Percentiles rank a stretch among this genome's conserved stretches.
phyloP scores from a whole-genome alignment of 2,113 vertebrate species.

The Antechinus stuartii region DNA sequence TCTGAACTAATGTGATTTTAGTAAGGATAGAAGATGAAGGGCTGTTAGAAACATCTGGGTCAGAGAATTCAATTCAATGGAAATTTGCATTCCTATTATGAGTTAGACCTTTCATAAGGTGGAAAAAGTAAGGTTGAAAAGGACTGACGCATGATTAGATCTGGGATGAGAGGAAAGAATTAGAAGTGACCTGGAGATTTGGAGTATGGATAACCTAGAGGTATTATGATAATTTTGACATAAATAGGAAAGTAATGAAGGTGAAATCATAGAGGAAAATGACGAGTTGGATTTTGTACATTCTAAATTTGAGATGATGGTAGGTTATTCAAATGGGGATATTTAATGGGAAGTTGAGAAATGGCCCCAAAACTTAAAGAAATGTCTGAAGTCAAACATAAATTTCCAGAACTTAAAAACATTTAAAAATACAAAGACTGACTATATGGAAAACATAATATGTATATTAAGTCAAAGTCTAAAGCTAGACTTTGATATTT shows the following conservation, averaged over 20 bases:
- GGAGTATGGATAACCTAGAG: neutral
- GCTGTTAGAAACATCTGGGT: neutral
- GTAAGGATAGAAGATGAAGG: neutral
- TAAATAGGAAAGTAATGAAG: neutral
- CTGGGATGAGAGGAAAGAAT: neutral
- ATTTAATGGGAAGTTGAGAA: neutral
- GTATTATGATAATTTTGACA: neutral
- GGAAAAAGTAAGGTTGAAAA: neutral
- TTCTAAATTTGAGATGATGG: neutral
- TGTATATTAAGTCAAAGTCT: too few relatives aligned
- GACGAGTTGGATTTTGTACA: neutral
- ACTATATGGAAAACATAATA: neutral
- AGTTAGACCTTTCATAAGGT: neutral
- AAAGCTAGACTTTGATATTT: neutral
- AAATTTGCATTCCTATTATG: neutral
- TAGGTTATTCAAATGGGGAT: neutral
- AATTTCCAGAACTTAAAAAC: neutral
- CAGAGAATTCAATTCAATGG: neutral
- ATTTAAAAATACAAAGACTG: neutral
- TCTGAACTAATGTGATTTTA: neutral
- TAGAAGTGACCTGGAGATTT: neutral
- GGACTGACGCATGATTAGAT: neutral
- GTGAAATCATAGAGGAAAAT: neutral
- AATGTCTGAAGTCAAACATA: neutral
- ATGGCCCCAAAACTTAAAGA: neutral